Conservation (phyloP, 2,113 vertebrate genomes). For the Nerophis ophidion region DNA sequence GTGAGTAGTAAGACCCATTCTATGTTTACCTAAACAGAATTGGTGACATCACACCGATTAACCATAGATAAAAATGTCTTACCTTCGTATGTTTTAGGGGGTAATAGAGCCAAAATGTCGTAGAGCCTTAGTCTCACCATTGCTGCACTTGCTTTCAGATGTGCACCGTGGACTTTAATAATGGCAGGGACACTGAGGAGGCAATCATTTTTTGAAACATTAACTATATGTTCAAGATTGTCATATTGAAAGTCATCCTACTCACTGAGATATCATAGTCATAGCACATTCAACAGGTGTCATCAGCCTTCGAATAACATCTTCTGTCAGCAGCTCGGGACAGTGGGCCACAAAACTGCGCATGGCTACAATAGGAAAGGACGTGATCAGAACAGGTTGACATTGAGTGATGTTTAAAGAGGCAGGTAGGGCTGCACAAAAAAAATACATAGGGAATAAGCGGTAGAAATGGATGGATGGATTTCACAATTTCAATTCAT, state of each 20-base stretch:
- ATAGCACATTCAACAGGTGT: constrained; percentile 98
- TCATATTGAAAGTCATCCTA: constrained; percentile 33
- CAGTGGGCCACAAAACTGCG: constrained; percentile 98
- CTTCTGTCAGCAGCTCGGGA: constrained; percentile 93
- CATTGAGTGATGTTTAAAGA: not conserved
- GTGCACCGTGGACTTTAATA: constrained; percentile 93
- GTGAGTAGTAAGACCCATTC: not conserved
- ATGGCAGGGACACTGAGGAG: constrained; percentile 85
- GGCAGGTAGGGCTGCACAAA: not conserved
- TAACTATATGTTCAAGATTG: not conserved
- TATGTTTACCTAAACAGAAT: too few relatives aligned
- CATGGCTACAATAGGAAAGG: constrained; percentile 78
- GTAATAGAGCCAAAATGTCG: constrained; percentile 94
- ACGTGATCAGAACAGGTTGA: not conserved
- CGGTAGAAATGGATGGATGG: too few relatives aligned
- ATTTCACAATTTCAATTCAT: too few relatives aligned
- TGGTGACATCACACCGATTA: not conserved
- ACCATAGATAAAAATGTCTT: constrained; percentile 27
- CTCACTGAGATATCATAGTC: constrained; percentile 99
- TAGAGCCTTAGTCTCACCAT: constrained; percentile 97
- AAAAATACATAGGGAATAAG: too few relatives aligned
- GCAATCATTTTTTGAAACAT: not conserved
- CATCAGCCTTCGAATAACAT: constrained; percentile 96
- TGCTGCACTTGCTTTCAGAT: constrained; percentile 96
- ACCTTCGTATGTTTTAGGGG: constrained; percentile 98